Conservation (phyloP, 2,888 invertebrate species). For the Poecilobothrus nobilitatus region DNA sequence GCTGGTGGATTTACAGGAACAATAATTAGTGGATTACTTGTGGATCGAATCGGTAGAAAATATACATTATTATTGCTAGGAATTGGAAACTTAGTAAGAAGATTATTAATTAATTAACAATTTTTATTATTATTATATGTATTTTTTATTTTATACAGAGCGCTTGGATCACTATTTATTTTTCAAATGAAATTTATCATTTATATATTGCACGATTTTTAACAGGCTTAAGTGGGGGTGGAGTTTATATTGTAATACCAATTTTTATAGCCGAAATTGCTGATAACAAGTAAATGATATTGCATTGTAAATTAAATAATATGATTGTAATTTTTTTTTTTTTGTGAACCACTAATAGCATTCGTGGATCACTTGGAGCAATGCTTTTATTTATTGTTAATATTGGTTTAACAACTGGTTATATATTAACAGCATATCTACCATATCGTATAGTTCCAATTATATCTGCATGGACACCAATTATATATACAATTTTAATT, state of each 20-base stretch:
- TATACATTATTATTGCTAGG: slow-evolving; percentile 32
- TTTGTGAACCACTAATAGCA: slow-evolving; percentile 26
- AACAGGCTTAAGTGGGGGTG: slow-evolving; percentile 38
- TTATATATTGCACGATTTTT: slow-evolving; percentile 36
- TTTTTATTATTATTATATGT: slow-evolving; percentile 10
- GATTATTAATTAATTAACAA: background rate
- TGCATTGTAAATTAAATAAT: background rate
- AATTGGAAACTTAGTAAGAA: slow-evolving; percentile 37
- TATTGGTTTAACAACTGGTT: slow-evolving; percentile 35
- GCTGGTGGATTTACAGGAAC: slow-evolving; percentile 37
- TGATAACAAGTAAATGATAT: slow-evolving; percentile 34
- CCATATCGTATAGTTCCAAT: slow-evolving; percentile 34
- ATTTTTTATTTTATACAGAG: slow-evolving; percentile 26
- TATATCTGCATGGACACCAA: slow-evolving; percentile 31
- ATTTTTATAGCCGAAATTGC: slow-evolving; percentile 41
- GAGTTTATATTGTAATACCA: slow-evolving; percentile 34
- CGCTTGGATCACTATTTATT: slow-evolving; percentile 35
- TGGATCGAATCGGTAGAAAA: slow-evolving; percentile 36
- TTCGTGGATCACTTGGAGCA: slow-evolving; percentile 37
- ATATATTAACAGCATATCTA: slow-evolving; percentile 33
- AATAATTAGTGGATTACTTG: slow-evolving; percentile 30
- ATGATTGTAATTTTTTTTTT: background rate
- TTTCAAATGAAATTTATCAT: slow-evolving; percentile 32
- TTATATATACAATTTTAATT: slow-evolving; percentile 29
- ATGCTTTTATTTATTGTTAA: slow-evolving; percentile 35